These are phyloP conservation scores for Lymantria monacha DNA, from an alignment of 2,888 invertebrate genomes.

Conservation along the genomic window DNA sequence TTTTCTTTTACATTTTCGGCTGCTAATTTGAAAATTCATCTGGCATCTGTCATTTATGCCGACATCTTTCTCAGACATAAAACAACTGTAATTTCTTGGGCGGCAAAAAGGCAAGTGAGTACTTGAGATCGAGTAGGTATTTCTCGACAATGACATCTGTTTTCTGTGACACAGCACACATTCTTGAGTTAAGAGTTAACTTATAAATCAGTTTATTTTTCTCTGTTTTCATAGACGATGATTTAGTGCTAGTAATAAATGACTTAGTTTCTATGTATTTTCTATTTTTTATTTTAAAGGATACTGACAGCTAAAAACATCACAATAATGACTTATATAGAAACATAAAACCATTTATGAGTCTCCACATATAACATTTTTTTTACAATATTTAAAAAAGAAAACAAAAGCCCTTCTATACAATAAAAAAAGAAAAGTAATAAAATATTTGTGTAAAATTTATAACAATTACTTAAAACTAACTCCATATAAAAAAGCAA, in stretches of 20 bases:
- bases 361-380: no score
- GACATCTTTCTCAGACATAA: slow-evolving; percentile 33
- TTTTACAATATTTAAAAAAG: no score
- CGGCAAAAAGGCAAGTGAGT: slow-evolving; percentile 15
- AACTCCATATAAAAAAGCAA: no score
- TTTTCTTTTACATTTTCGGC: slow-evolving; percentile 8
- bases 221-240: not conserved
- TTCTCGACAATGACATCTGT: slow-evolving; percentile 30
- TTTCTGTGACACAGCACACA: slow-evolving; percentile 16
- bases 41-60: slow-evolving; percentile 28
- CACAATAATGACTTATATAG: no score
- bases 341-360: no score
- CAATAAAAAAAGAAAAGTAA: no score
- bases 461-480: no score
- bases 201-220: slow-evolving; percentile 11
- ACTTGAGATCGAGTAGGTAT: slow-evolving; percentile 22
- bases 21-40: slow-evolving; percentile 21
- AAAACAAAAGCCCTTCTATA: no score
- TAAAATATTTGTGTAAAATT: no score
- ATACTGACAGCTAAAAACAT: no score
- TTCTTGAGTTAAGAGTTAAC: slow-evolving; percentile 9
- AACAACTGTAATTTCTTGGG: slow-evolving; percentile 22
- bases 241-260: not conserved
- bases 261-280: not conserved
- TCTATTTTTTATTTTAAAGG: no score